A percentile compares a stretch with the other conserved stretches of the same genome.
phyloP scores from a whole-genome alignment of 2,888 invertebrate species.

The Octodonta nipae region DNA sequence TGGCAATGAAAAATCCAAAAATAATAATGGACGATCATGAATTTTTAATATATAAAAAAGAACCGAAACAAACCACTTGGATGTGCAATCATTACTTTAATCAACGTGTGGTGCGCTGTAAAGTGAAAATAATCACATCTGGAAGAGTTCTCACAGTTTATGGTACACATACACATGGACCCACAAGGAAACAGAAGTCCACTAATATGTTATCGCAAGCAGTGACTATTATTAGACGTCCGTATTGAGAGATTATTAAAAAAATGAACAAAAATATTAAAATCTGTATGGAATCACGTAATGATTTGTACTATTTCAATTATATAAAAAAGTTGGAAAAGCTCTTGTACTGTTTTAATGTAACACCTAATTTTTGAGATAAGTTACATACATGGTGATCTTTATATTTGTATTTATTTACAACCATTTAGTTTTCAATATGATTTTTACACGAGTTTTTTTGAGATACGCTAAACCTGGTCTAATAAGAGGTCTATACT shows the following conservation, averaged over 20 bases:
- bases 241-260: neutral
- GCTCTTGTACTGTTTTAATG: too few relatives aligned
- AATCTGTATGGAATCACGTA: too few relatives aligned
- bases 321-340: too few relatives aligned
- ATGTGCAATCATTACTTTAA: conserved; percentile 21
- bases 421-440: too few relatives aligned
- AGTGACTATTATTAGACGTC: conserved; percentile 15
- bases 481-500: too few relatives aligned
- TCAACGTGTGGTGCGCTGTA: conserved; percentile 18
- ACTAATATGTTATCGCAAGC: conserved; percentile 16
- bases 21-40: conserved; percentile 20
- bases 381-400: too few relatives aligned
- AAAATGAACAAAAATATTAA: too few relatives aligned
- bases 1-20: conserved; percentile 22
- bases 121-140: conserved; percentile 17
- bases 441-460: too few relatives aligned
- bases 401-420: too few relatives aligned
- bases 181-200: conserved; percentile 14
- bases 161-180: conserved; percentile 15
- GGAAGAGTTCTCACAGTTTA: conserved; percentile 17
- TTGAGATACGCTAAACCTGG: too few relatives aligned
- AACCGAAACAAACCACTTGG: conserved; percentile 18
- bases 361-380: too few relatives aligned
- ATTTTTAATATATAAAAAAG: conserved; percentile 17
- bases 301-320: too few relatives aligned